Conservation (phyloP, 1,140 invertebrate species). For the Ptiloglossa arizonensis region DNA sequence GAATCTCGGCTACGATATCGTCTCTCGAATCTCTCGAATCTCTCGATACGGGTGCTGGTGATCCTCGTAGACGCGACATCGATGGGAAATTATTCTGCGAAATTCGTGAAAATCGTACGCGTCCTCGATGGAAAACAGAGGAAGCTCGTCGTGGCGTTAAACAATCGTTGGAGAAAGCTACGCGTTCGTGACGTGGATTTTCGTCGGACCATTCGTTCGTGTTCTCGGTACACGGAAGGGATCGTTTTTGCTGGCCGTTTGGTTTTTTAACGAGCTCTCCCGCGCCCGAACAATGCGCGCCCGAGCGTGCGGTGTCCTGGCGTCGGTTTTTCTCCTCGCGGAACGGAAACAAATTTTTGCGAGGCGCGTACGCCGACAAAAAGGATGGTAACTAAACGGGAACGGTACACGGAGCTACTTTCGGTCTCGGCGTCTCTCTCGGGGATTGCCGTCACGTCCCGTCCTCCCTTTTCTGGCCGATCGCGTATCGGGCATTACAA, state of each 20-base stretch:
- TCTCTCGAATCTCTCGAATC: too few relatives aligned
- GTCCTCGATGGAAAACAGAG: constrained; percentile 11
- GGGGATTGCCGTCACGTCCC: constrained; percentile 49
- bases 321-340: background rate
- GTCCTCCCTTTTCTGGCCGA: constrained; percentile 38
- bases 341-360: constrained; percentile 22
- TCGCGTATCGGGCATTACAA: constrained; percentile 49
- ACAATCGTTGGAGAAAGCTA: constrained; percentile 46
- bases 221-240: constrained; percentile 3
- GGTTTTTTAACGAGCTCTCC: constrained; percentile 14
- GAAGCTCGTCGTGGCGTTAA: constrained; percentile 10
- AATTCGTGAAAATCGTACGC: constrained; percentile 1
- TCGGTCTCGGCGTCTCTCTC: constrained; percentile 24
- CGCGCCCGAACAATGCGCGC: background rate
- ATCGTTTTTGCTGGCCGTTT: background rate
- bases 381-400: constrained; percentile 46
- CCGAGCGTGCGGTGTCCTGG: background rate
- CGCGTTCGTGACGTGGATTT: constrained; percentile 35
- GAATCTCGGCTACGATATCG: too few relatives aligned
- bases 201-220: background rate
- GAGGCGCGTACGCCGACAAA: background rate
- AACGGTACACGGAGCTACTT: constrained; percentile 43
- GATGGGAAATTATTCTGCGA: too few relatives aligned
- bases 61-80: too few relatives aligned
- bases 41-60: too few relatives aligned